phyloP scores from a whole-genome alignment of 1,140 invertebrate genomes.

The Orius insidiosus region DNA sequence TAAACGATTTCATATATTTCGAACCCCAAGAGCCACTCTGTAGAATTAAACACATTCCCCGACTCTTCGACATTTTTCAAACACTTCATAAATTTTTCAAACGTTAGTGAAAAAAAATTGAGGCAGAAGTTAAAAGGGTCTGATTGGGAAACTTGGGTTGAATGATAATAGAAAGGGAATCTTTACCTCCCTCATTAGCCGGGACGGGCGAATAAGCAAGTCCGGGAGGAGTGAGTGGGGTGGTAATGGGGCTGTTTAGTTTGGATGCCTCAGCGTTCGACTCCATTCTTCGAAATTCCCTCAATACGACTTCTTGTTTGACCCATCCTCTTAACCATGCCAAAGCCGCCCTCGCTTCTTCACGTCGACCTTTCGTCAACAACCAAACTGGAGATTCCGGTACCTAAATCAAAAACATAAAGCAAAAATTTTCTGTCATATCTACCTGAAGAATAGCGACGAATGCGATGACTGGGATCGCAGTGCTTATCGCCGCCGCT shows the following conservation, averaged over 20 bases:
- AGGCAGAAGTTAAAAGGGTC: too few relatives aligned
- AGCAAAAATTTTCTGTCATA: neutral
- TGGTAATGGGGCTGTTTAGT: neutral
- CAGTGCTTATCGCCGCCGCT: slow-evolving; percentile 17
- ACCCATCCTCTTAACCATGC: slow-evolving; percentile 34
- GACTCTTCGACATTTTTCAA: too few relatives aligned
- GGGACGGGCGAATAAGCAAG: too few relatives aligned
- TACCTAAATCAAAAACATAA: slow-evolving; percentile 24
- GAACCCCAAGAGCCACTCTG: too few relatives aligned
- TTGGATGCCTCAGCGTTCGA: slow-evolving; percentile 7
- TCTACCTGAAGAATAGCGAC: slow-evolving; percentile 19
- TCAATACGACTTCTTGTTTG: slow-evolving; percentile 26
- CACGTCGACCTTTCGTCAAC: slow-evolving; percentile 29
- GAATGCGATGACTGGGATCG: slow-evolving; percentile 19
- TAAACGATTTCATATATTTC: too few relatives aligned
- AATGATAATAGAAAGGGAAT: too few relatives aligned
- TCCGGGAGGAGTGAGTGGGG: too few relatives aligned
- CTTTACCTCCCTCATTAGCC: too few relatives aligned
- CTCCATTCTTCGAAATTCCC: slow-evolving; percentile 25
- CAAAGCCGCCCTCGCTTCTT: slow-evolving; percentile 30
- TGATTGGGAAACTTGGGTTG: too few relatives aligned
- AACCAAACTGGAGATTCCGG: slow-evolving; percentile 52
- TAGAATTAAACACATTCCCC: too few relatives aligned
- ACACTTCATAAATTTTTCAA: too few relatives aligned
- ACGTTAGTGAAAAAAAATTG: too few relatives aligned